These are phyloP conservation scores for Nomada ferruginata DNA, from an alignment of 2,888 invertebrate species.

Conservation along the genomic window DNA sequence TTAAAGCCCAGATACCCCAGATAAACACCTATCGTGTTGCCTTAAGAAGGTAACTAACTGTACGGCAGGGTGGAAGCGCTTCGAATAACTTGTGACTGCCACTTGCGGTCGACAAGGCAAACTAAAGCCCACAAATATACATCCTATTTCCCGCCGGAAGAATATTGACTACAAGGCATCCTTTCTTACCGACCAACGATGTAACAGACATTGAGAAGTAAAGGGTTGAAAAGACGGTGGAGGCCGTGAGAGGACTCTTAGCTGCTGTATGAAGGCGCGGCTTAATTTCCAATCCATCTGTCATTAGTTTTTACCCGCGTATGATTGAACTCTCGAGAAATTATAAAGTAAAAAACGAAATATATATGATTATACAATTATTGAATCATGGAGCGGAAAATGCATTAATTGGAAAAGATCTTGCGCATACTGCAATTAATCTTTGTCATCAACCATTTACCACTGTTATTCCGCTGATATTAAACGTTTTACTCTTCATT, in stretches of 20 bases:
- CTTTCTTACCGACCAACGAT: conserved; percentile 61
- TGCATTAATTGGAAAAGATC: background rate
- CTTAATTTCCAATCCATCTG: conserved; percentile 1
- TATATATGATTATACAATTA: background rate
- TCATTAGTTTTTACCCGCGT: background rate
- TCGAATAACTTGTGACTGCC: background rate
- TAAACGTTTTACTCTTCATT: background rate
- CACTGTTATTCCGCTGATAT: background rate
- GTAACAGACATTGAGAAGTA: background rate
- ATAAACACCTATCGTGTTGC: conserved; percentile 10
- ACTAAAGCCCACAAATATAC: background rate
- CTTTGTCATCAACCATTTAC: background rate
- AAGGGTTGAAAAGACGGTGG: background rate
- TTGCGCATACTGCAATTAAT: background rate
- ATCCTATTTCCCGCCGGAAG: conserved; percentile 30
- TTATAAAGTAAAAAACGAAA: background rate
- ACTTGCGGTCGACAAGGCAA: conserved; percentile 12
- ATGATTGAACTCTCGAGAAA: background rate
- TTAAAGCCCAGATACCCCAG: background rate
- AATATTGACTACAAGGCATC: conserved; percentile 4
- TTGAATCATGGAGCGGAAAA: background rate
- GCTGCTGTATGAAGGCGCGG: background rate
- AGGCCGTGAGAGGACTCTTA: conserved; percentile 57
- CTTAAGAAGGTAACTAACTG: conserved; percentile 24
- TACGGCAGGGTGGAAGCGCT: background rate